Evolutionary conservation across 2,888 invertebrate species (phyloP).

Genomic region (Beris morrisii): DNA sequence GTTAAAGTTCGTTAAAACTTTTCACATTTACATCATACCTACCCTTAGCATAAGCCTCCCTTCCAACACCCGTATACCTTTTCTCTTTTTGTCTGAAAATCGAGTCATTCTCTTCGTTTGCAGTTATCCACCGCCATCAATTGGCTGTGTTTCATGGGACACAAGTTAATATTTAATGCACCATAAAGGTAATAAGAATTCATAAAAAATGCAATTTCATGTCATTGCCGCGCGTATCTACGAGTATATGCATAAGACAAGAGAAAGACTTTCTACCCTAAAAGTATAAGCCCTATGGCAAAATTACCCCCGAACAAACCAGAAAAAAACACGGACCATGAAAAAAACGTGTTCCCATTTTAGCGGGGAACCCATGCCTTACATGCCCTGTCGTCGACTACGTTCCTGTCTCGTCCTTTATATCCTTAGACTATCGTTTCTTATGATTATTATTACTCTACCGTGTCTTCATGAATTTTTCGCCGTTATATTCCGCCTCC

Average conservation of each 20-base stretch:
- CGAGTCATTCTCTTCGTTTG: constrained; percentile 24
- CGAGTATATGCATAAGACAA: constrained; percentile 27
- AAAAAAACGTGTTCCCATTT: not conserved
- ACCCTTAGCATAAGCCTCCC: constrained; percentile 1
- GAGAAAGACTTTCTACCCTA: constrained; percentile 9
- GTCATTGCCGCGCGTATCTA: constrained; percentile 35
- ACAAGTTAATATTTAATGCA: constrained; percentile 59
- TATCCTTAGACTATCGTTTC: constrained; percentile 25
- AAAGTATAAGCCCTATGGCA: constrained; percentile 5
- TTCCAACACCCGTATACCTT: not conserved
- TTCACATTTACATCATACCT: constrained; percentile 32
- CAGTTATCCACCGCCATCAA: constrained; percentile 23
- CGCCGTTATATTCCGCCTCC: constrained; percentile 8
- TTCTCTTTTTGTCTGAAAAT: constrained; percentile 4
- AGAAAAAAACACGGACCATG: too few relatives aligned
- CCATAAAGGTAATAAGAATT: constrained; percentile 46
- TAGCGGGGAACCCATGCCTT: constrained; percentile 5
- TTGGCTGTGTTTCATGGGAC: constrained; percentile 41
- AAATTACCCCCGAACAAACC: not conserved
- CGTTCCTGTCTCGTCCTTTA: constrained; percentile 15
- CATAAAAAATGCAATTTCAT: constrained; percentile 45
- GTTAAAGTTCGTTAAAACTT: constrained; percentile 33
- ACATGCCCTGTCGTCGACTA: constrained; percentile 13
- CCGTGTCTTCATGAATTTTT: constrained; percentile 24
- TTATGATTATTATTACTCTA: constrained; percentile 20